Conservation (phyloP, 1,140 invertebrate species). For the Drosophila ambigua region DNA sequence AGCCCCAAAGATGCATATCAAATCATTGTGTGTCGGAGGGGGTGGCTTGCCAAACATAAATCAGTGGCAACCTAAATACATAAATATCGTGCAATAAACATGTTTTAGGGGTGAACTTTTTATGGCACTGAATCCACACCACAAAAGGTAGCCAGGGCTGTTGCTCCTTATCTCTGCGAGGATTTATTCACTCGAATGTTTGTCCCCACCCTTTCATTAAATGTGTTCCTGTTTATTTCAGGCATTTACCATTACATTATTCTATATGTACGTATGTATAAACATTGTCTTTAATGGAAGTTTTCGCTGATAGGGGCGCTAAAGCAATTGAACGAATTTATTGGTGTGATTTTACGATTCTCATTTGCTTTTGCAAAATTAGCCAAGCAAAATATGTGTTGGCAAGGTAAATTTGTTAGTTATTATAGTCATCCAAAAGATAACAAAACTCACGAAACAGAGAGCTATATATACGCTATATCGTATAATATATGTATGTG, state of each 20-base stretch:
- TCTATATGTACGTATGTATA: neutral
- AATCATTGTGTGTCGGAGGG: neutral
- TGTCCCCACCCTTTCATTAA: neutral
- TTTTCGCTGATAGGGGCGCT: slow-evolving; percentile 38
- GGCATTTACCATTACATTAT: neutral
- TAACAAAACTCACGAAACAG: slow-evolving; percentile 12
- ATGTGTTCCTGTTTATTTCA: neutral
- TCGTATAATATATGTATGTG: slow-evolving; percentile 5
- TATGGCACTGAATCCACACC: neutral
- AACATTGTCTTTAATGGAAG: slow-evolving; percentile 45
- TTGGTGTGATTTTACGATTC: slow-evolving; percentile 3
- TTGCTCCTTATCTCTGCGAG: slow-evolving; percentile 28
- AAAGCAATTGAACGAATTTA: slow-evolving; percentile 36
- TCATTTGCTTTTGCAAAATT: slow-evolving; percentile 20
- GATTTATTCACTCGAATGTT: slow-evolving; percentile 19
- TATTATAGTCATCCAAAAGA: slow-evolving; percentile 32
- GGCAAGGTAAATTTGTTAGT: slow-evolving; percentile 31
- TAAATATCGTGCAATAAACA: slow-evolving; percentile 47
- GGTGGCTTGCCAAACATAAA: slow-evolving; percentile 25
- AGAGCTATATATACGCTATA: slow-evolving; percentile 9
- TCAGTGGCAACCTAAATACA: slow-evolving; percentile 52
- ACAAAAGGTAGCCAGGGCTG: too few relatives aligned
- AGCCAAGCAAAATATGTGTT: slow-evolving; percentile 41
- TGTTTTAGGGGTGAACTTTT: slow-evolving; percentile 33
- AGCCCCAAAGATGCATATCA: slow-evolving; percentile 41